Evolutionary conservation across 2,888 invertebrate species (phyloP), one percentile per base, ranked within the genome.

Genomic region (Chalcosyrphus nemorum): DNA sequence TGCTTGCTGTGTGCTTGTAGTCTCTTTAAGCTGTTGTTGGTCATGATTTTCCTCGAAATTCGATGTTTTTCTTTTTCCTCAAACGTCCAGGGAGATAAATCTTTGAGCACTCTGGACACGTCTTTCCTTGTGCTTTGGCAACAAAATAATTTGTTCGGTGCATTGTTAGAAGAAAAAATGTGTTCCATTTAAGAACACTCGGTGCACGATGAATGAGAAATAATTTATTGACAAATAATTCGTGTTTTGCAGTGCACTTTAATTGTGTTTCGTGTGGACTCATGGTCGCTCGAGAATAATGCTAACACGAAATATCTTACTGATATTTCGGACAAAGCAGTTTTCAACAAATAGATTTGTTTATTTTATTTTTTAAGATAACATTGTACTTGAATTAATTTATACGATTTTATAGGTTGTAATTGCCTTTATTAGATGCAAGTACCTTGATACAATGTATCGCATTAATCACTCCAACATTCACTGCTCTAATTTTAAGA

Each of bases 171-270:
- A 4, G 11, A 6, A 15, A 35, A 57, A 72, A 27, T 41, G 17
- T 72, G 61, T 52, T 68, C 68, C 59, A 76, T 50, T 76, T 76
- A 59, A 57, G 57, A 68, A 68, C 43, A 13, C 43, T 63, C 47
- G 45, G 15, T 35, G 32, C 74, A 75, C 74, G 74, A 75, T 35
- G 19, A 21, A 27, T n/a, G 13, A 63, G 19, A 17, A 32, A 75
- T 54, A 41, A 52, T 21, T 82, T 72, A 72, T 82, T 54, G 41
- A 61, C 82, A 82, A 77, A 77, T 71, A 84, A 43, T 78, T 78
- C 82, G 82, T 84, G 82, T 84, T n/a, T n/a, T 63, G 43, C 35
- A 66, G 15, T 66, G 59, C 24, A 61, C 45, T 82, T 72, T 82
- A 82, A 74, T 78, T 50, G 56, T 50, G 38, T 52, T 78, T 70